Evolutionary conservation across 1,140 invertebrate species (phyloP).

Genomic region (Sycobia sp.): DNA sequence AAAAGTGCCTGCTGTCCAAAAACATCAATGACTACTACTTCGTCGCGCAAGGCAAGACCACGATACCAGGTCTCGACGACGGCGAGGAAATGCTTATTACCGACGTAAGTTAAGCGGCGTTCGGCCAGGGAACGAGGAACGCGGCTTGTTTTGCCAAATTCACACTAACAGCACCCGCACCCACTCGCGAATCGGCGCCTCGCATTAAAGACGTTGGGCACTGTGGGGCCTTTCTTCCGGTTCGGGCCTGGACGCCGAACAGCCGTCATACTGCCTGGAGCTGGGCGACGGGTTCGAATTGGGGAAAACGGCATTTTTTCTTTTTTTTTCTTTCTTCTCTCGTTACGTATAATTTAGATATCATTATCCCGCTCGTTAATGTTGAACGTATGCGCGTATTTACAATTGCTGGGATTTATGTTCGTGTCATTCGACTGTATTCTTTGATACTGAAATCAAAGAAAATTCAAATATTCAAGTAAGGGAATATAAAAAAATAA

Average conservation of each 20-base stretch:
- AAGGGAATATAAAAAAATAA: background rate
- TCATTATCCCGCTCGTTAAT: no score
- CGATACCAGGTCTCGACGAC: slow-evolving; percentile 95
- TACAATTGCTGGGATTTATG: background rate
- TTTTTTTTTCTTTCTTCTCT: no score
- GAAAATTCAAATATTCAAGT: background rate
- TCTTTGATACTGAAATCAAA: no score
- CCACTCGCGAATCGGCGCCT: background rate
- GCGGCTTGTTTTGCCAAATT: slow-evolving; percentile 21
- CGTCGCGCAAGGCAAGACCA: slow-evolving; percentile 95
- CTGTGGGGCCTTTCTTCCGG: no score
- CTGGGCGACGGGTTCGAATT: no score
- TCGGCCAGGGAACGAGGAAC: slow-evolving; percentile 19
- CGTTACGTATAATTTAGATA: no score
- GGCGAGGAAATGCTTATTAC: slow-evolving; percentile 91
- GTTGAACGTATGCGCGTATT: no score
- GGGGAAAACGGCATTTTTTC: no score
- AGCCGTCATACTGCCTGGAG: no score
- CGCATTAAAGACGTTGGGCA: background rate
- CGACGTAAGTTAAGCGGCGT: slow-evolving; percentile 85
- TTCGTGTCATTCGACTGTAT: background rate
- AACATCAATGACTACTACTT: slow-evolving; percentile 90
- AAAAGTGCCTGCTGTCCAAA: slow-evolving; percentile 81
- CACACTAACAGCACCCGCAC: background rate
- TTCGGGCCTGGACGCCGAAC: no score